These are phyloP conservation scores for Smutsia gigantea DNA, from an alignment of 2,797 vertebrate genomes.

Conservation along the genomic window DNA sequence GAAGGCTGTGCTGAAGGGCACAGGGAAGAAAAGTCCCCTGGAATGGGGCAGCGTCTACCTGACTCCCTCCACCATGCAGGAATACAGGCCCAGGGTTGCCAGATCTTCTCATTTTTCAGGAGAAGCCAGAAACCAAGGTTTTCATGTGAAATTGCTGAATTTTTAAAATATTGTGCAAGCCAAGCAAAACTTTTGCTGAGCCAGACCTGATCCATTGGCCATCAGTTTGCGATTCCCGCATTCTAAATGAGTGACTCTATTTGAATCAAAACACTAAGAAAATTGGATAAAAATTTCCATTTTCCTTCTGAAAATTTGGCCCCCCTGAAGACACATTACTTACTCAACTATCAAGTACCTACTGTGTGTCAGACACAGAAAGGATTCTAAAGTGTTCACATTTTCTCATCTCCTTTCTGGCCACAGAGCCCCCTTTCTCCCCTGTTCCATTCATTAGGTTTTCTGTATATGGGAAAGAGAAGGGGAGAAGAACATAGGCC, in stretches of 20 bases:
- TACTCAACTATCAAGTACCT: not conserved
- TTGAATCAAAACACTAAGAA: slow-evolving; percentile 27
- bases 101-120: not conserved
- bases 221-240: not conserved
- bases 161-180: not conserved
- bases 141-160: not conserved
- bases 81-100: not conserved
- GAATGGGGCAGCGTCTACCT: not conserved
- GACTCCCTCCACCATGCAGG: not conserved
- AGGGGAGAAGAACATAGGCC: not conserved
- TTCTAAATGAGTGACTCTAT: slow-evolving; percentile 17
- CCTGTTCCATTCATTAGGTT: not conserved
- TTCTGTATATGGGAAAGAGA: not conserved
- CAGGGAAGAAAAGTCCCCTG: no score
- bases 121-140: not conserved
- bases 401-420: not conserved
- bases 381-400: not conserved
- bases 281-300: not conserved
- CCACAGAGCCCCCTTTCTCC: not conserved
- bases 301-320: not conserved
- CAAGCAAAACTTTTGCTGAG: not conserved
- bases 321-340: not conserved
- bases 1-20: accelerated
- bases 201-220: not conserved
- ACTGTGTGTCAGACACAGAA: not conserved